These are phyloP conservation scores for Drosophila diplacantha DNA, from an alignment of 2,888 invertebrate species.

Conservation along the genomic window DNA sequence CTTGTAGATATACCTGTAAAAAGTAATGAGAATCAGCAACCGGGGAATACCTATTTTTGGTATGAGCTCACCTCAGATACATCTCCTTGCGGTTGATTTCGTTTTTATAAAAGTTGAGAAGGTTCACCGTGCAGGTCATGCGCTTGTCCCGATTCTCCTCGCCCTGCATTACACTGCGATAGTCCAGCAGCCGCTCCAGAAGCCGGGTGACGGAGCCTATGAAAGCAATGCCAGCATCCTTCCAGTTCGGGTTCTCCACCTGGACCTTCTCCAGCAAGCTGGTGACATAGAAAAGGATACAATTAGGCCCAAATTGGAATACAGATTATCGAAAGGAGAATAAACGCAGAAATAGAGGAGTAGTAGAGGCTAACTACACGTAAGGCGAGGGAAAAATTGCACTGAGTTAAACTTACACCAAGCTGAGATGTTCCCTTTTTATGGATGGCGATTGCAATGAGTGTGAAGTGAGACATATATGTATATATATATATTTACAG, in stretches of 20 bases:
- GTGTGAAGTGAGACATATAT: constrained; percentile 54
- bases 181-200: constrained; percentile 92
- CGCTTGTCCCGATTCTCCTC: constrained; percentile 96
- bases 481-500: constrained; percentile 53
- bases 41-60: not conserved
- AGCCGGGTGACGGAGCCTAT: constrained; percentile 94
- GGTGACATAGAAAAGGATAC: constrained; percentile 21
- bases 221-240: constrained; percentile 93
- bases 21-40: not conserved
- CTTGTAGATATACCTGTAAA: constrained; percentile 90
- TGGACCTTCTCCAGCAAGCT: constrained; percentile 92
- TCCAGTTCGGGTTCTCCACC: constrained; percentile 90
- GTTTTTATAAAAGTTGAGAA: constrained; percentile 96
- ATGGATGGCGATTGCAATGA: constrained; percentile 70
- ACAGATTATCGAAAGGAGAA: not conserved
- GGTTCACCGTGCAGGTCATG: constrained; percentile 97
- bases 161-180: constrained; percentile 95
- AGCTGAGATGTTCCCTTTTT: constrained; percentile 92
- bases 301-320: not conserved
- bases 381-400: constrained; percentile 25
- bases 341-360: not conserved
- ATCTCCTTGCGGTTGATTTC: constrained; percentile 97
- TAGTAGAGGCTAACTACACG: constrained; percentile 10
- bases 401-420: constrained; percentile 86
- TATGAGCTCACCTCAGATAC: constrained; percentile 83